Evolutionary conservation across 1,140 invertebrate genomes (phyloP), one percentile per base, ranked within the genome.

Genomic region (Achatina immaculata): DNA sequence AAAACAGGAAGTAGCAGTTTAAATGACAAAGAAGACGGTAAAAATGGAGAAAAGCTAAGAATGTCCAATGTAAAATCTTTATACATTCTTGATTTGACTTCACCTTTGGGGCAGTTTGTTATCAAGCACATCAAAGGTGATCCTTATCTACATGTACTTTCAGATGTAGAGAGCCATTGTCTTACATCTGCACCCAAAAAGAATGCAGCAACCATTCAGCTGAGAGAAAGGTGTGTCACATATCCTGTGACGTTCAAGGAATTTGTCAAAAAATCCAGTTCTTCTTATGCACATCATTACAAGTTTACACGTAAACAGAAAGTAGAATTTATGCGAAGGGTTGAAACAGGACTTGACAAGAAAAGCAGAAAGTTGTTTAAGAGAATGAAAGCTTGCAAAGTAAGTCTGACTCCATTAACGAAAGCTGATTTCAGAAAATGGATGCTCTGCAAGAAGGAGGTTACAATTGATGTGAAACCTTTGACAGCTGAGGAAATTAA

Each of bases 121-220:
- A 83, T 85, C 38, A 88, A 87, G 65, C 85, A 88, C 80, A 82
- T 88, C 31, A 85, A 86, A 55, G 71, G 83, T 24, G 88, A 89
- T 31, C 80, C 83, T 24, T 78, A 78, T 51, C 34, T 87, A 6
- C 79, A 83, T 38, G 81, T 88, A 34, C 75, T 90, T 31, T 75
- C 82, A 40, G 83, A 90, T 83, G 79, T 84, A 0, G 86, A 88
- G 79, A 81, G 82, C 24, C 89, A 88, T 65, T 90, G 89, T 82
- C 38, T 79, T 43, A 82, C 83, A 74, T 86, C 85, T 19, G 86
- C 83, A 24, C 84, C 83, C 48, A 88, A 87, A 83, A 89, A 86
- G 79, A 81, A 80, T 73, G 66, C 55, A 65, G 85, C 85, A 76
- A 81, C 65, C 42, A 85, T 84, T 62, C 84, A 84, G 69, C 71